Percentiles rank a stretch among this genome's conserved stretches.
Evolutionary conservation across 1,140 invertebrate genomes (phyloP).

Genomic region (Paracyclopina nana): DNA sequence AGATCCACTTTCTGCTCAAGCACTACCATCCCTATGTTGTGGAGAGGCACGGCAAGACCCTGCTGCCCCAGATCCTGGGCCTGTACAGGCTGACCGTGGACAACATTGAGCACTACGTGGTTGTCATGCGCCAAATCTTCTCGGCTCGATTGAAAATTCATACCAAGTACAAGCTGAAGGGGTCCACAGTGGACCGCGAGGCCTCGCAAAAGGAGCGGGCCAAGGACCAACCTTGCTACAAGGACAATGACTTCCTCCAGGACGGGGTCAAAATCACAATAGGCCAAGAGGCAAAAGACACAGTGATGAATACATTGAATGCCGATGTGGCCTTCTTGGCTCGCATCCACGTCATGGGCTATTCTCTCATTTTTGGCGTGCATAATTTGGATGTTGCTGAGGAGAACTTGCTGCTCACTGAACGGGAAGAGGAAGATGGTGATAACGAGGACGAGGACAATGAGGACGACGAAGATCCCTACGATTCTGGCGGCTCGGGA

Average conservation of each 20-base stretch:
- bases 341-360: slow-evolving; percentile 13
- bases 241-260: slow-evolving; percentile 98
- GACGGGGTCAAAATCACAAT: slow-evolving; percentile 84
- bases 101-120: slow-evolving; percentile 85
- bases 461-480: not conserved
- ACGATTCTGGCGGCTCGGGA: slow-evolving; percentile 13
- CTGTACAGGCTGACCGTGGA: slow-evolving; percentile 60
- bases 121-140: slow-evolving; percentile 93
- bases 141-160: slow-evolving; percentile 85
- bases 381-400: slow-evolving; percentile 80
- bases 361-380: slow-evolving; percentile 28
- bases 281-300: slow-evolving; percentile 74
- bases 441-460: slow-evolving; percentile 26
- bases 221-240: slow-evolving; percentile 87
- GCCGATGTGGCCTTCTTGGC: slow-evolving; percentile 56
- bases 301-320: slow-evolving; percentile 71
- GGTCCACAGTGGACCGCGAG: slow-evolving; percentile 92
- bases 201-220: slow-evolving; percentile 94
- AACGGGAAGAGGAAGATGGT: slow-evolving; percentile 55
- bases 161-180: slow-evolving; percentile 65
- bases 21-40: slow-evolving; percentile 87
- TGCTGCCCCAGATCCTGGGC: slow-evolving; percentile 91
- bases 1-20: slow-evolving; percentile 94
- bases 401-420: no score
- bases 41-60: slow-evolving; percentile 71